Base-by-base conservation (phyloP, 1,140 invertebrate species). In the Trichonephila inaurata region DNA sequence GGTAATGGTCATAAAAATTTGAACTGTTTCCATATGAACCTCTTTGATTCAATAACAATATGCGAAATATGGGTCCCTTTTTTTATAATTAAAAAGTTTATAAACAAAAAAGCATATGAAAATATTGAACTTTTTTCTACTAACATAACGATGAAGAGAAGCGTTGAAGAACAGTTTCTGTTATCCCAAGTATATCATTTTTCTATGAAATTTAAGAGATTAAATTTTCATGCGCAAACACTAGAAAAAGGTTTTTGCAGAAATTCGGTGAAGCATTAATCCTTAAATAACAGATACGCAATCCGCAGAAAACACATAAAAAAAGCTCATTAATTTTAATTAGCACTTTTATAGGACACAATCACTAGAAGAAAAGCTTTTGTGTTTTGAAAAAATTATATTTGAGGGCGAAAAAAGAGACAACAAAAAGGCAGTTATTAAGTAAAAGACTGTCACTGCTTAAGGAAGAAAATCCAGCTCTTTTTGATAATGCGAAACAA, bases 241-340 rank as follows among this genome's bases (percentile, higher is more conserved):
- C 82, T 58, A n/a, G 72, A 77, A 77, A 77, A 77, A 77, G 24
- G 51, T 83, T 51, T 83, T 83, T 60, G 44, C 24, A 83, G 82
- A 51, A 58, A 58, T 83, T 83, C 82, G 21, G 44, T 44, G 82
- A 83, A 83, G 82, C 82, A n/a, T 83, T 58, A 58, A 83, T 77
- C 72, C 72, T 77, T 77, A 83, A 83, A 83, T 60, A 83, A 83
- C 40, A 83, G 82, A 60, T 51, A 60, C 51, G 51, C 51, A 83
- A 83, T 60, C 82, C 40, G 44, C 40, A 83, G 14, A 58, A n/a
- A 33, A 40, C 5, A 16, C 24, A 18, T 77, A 72, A 83, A 83
- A 83, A 83, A 58, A 19, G 51, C 82, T 83, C 82, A 83, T 83
- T 83, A 83, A 83, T 83, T 83, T 83, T 83, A 83, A 83, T 83